Evolutionary conservation across 2,797 vertebrate genomes (phyloP).

Genomic region (Intellagama lesueurii): DNA sequence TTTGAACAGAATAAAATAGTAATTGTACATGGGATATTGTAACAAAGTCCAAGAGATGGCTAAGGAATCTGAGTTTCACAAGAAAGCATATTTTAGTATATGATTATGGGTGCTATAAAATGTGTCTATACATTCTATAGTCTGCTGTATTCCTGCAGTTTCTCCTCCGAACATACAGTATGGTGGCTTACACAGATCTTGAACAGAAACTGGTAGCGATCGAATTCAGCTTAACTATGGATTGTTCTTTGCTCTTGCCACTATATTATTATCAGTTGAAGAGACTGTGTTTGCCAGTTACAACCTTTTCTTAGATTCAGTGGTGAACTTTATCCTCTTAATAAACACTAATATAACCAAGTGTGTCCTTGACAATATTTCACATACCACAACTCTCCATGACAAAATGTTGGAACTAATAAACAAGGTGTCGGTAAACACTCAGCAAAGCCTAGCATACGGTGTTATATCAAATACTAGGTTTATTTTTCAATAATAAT

Average conservation of each 20-base stretch:
- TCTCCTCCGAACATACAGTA: slow-evolving; percentile 36
- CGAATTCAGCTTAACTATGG: slow-evolving; percentile 67
- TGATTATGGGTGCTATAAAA: background rate
- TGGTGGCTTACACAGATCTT: slow-evolving; percentile 67
- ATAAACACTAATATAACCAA: slow-evolving; percentile 84
- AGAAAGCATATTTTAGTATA: slow-evolving; percentile 29
- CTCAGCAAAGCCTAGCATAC: slow-evolving; percentile 73
- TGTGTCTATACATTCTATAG: background rate
- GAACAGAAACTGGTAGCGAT: slow-evolving; percentile 70
- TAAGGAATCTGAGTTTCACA: background rate
- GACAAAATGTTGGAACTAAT: slow-evolving; percentile 76
- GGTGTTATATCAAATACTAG: slow-evolving; percentile 72
- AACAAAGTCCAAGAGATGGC: background rate
- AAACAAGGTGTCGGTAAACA: slow-evolving; percentile 72
- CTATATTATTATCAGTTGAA: slow-evolving; percentile 79
- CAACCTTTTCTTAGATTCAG: slow-evolving; percentile 81
- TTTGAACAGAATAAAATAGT: slow-evolving; percentile 38
- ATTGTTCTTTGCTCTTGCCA: slow-evolving; percentile 75
- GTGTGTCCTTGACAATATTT: slow-evolving; percentile 83
- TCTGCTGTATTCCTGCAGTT: slow-evolving; percentile 18
- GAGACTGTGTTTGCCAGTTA: slow-evolving; percentile 80
- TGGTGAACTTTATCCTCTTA: slow-evolving; percentile 82
- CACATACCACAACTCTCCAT: slow-evolving; percentile 76
- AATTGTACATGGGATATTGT: slow-evolving; percentile 24
- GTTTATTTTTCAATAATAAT: slow-evolving; percentile 53